Evolutionary conservation across 30 jellyfish, hydroid and myxozoan species (phyloP).

Genomic region (Aurelia sp.): DNA sequence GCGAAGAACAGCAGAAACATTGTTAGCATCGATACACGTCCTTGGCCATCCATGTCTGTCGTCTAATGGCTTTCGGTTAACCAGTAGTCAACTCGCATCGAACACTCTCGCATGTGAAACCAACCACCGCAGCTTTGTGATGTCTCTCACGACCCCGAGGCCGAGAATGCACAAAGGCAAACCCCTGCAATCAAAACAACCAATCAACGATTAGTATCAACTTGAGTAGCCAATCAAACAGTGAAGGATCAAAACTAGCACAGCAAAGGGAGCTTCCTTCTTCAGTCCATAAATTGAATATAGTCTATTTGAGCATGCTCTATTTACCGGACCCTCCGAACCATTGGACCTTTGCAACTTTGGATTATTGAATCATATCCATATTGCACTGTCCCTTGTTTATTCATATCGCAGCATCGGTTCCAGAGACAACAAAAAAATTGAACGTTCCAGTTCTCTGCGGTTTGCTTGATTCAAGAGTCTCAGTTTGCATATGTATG

Average conservation of each 20-base stretch:
- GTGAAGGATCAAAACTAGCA: neutral
- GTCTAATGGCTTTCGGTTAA: slow-evolving; percentile 18
- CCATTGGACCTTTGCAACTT: too few species aligned
- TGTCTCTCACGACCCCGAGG: slow-evolving; percentile 23
- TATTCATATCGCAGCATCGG: too few species aligned
- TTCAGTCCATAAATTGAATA: neutral
- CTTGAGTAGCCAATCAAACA: slow-evolving; percentile 4
- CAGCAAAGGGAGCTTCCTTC: slow-evolving; percentile 39
- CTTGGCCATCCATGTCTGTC: slow-evolving; percentile 66
- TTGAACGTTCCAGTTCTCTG: too few species aligned
- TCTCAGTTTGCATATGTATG: too few species aligned
- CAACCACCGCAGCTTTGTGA: slow-evolving; percentile 9
- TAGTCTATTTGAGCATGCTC: neutral
- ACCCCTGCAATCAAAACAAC: slow-evolving; percentile 26
- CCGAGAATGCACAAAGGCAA: slow-evolving; percentile 32
- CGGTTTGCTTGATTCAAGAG: too few species aligned
- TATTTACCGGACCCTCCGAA: too few species aligned
- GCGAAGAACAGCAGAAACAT: slow-evolving; percentile 15
- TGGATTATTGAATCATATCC: too few species aligned
- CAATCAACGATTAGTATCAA: slow-evolving; percentile 12
- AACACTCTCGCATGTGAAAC: slow-evolving; percentile 13
- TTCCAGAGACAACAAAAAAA: too few species aligned
- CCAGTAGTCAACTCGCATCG: slow-evolving; percentile 33
- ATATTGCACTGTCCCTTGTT: too few species aligned
- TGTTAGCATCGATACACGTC: slow-evolving; percentile 29